These are phyloP conservation scores for Hormaphis cornu DNA, from an alignment of 1,140 invertebrate genomes.

Conservation along the genomic window DNA sequence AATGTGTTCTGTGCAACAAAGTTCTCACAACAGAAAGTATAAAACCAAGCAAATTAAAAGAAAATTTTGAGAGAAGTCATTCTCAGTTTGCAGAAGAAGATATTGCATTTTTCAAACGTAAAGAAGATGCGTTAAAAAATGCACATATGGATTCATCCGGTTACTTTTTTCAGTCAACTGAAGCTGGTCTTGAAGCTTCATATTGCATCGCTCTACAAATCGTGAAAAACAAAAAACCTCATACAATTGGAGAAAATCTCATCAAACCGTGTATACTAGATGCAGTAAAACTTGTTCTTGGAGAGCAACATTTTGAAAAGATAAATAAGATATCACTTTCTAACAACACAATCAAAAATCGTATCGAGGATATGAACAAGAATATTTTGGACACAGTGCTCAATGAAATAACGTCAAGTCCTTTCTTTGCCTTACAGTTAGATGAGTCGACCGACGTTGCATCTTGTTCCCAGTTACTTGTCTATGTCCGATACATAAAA, in stretches of 20 bases:
- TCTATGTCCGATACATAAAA: background rate
- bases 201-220: background rate
- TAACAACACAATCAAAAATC: slow-evolving; percentile 17
- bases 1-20: slow-evolving; percentile 31
- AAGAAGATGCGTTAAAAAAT: background rate
- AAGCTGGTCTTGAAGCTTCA: background rate
- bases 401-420: background rate
- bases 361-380: slow-evolving; percentile 26
- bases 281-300: background rate
- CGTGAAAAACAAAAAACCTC: slow-evolving; percentile 27
- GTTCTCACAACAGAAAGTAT: slow-evolving; percentile 30
- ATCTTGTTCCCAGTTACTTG: background rate
- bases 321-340: slow-evolving; percentile 21
- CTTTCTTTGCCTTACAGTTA: background rate
- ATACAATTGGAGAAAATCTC: slow-evolving; percentile 18
- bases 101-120: background rate
- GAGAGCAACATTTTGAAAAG: background rate
- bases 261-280: slow-evolving; percentile 8
- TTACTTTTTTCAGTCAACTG: background rate
- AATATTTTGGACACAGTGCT: background rate
- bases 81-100: background rate
- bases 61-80: slow-evolving; percentile 22
- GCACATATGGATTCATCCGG: background rate
- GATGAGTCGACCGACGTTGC: background rate
- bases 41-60: slow-evolving; percentile 15